Evolutionary conservation across 2,113 vertebrate species (phyloP), one percentile per base, ranked within the genome.

Genomic region (Equus quagga): DNA sequence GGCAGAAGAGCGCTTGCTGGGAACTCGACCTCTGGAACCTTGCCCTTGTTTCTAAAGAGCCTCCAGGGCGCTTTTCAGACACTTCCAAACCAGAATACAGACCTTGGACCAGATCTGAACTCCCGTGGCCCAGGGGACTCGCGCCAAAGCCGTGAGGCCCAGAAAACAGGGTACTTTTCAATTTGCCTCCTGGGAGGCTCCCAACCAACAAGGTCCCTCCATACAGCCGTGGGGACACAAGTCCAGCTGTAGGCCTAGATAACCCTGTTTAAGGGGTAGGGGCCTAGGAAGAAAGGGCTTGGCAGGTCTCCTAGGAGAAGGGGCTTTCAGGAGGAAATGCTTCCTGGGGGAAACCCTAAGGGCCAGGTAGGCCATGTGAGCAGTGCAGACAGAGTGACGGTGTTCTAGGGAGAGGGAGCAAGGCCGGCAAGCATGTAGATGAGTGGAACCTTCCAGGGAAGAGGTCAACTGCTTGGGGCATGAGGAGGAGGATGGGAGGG

Each of bases 401-500:
- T 51, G 4, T 21, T 33, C 72, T 36, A 23, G 56, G 49, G 70
- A 26, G 72, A 14, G 9, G 18, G 5, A 21, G 56, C 13, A 26
- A 41, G 44, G 19, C 58, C 14, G 19, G 46, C 49, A 79, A 9
- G 33, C 60, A 46, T 28, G 54, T 0, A 4, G 41, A 28, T 26
- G 26, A 18, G 31, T 21, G 21, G 23, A n/a, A 12, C 10, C 60
- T 91, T 51, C 23, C 79, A 36, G 65, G 5, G 6, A 17, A 24
- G 23, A 18, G 19, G 8, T 10, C 10, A 1, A 23, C 2, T 9
- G 46, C n/a, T 8, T 49, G 24, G 11, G 10, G 33, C 0, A 0
- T 10, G 10, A 17, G 58, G 65, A n/a, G 19, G 41, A n/a, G 41
- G 46, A 23, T 64, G 33, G 10, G 13, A 13, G 6, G 23, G 28